A percentile compares a stretch with the other conserved stretches of the same genome.
Evolutionary conservation across 1,140 invertebrate species (phyloP).

Genomic region (Euura saliciscinereae): DNA sequence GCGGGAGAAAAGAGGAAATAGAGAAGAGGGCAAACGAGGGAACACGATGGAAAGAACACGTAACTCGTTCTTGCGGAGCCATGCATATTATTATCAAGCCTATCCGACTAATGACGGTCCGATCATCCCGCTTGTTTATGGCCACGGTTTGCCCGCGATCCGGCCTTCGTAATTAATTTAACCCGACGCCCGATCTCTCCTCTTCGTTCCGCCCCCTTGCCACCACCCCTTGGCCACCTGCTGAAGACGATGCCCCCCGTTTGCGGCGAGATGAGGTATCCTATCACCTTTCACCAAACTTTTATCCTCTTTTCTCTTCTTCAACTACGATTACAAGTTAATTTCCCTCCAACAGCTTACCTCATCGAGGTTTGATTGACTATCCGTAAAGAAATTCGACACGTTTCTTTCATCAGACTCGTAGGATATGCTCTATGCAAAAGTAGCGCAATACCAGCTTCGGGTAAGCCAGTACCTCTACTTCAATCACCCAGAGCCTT

Average conservation of each 20-base stretch:
- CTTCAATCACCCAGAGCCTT: background rate
- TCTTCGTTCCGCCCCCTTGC: background rate
- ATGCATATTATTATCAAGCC: slow-evolving; percentile 48
- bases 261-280: background rate
- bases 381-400: background rate
- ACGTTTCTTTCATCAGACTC: background rate
- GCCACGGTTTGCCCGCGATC: slow-evolving; percentile 38
- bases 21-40: background rate
- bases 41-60: background rate
- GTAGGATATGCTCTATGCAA: background rate
- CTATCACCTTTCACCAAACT: too few species aligned
- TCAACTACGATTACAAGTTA: too few species aligned
- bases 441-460: background rate
- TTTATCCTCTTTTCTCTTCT: background rate
- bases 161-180: slow-evolving; percentile 49
- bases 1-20: background rate
- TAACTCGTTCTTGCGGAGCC: slow-evolving; percentile 32
- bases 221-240: background rate
- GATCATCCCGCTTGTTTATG: slow-evolving; percentile 50
- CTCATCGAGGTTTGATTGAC: background rate
- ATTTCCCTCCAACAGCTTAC: background rate
- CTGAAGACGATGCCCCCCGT: background rate
- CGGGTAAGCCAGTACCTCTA: background rate
- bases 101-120: slow-evolving; percentile 44
- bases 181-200: slow-evolving; percentile 25